Evolutionary conservation across 2,113 vertebrate species (phyloP).

Genomic region (Ivindomyrus marchei): DNA sequence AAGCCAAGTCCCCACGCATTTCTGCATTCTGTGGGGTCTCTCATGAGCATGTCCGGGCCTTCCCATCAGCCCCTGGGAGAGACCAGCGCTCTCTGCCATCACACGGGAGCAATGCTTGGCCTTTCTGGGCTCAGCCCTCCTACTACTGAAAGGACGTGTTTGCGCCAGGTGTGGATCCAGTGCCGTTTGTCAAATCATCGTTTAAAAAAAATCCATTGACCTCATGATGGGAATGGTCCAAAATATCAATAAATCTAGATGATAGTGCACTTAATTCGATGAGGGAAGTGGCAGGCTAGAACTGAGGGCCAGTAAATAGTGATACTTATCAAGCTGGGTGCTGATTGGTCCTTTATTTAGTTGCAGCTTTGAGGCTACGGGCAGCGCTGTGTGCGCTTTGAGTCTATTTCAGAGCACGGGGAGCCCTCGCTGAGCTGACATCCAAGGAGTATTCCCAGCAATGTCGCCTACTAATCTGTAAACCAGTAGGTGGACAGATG

Average conservation of each 20-base stretch:
- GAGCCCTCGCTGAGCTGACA: neutral
- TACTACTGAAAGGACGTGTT: neutral
- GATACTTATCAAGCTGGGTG: neutral
- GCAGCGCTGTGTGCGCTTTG: neutral
- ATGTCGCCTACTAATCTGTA: neutral
- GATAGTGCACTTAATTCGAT: neutral
- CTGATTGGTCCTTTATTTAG: neutral
- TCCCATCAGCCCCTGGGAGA: neutral
- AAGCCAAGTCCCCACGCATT: neutral
- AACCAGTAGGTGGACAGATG: neutral
- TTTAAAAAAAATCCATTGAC: conserved; percentile 2
- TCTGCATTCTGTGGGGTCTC: neutral
- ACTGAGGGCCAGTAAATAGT: neutral
- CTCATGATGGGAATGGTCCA: neutral
- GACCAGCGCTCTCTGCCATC: neutral
- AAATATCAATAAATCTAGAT: conserved; percentile 10
- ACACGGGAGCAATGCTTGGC: neutral
- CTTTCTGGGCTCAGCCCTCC: neutral
- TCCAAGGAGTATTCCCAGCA: neutral
- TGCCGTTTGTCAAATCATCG: neutral
- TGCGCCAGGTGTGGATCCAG: neutral
- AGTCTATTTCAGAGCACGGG: neutral
- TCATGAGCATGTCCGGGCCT: neutral
- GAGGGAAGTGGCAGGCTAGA: neutral
- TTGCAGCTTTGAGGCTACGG: neutral